These are phyloP conservation scores for Oligia latruncula DNA, from an alignment of 2,888 invertebrate genomes.

Conservation along the genomic window DNA sequence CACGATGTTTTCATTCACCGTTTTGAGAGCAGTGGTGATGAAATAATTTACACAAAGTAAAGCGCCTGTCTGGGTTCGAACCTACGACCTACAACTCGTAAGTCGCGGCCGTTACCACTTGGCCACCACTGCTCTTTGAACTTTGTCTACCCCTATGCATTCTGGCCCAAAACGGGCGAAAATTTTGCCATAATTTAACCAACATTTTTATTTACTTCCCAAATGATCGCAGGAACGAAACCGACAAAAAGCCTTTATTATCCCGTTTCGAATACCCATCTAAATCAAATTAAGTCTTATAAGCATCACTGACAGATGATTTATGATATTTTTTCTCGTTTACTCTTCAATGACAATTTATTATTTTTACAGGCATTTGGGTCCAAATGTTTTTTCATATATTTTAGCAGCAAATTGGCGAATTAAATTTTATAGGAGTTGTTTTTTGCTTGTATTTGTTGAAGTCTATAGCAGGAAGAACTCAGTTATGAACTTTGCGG, in stretches of 20 bases:
- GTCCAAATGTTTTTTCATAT: conserved; percentile 38
- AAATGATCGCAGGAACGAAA: conserved; percentile 29
- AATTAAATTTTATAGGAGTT: neutral
- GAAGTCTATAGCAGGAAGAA: neutral
- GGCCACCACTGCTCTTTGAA: too few species aligned
- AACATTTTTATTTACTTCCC: conserved; percentile 27
- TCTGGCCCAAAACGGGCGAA: fast-evolving
- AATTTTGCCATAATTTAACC: neutral
- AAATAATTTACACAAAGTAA: too few species aligned
- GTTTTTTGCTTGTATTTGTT: conserved; percentile 17
- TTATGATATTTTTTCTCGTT: conserved; percentile 63
- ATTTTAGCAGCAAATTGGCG: conserved; percentile 36
- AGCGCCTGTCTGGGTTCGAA: too few species aligned
- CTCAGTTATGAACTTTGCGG: neutral
- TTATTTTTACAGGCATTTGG: conserved; percentile 50
- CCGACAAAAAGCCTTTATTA: conserved; percentile 42
- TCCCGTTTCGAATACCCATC: conserved; percentile 58
- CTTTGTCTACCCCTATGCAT: neutral
- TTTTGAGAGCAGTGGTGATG: too few species aligned
- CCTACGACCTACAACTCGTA: too few species aligned
- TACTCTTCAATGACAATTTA: conserved; percentile 61
- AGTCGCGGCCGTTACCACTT: too few species aligned
- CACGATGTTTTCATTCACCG: too few species aligned
- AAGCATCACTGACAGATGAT: conserved; percentile 63
- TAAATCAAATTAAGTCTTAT: conserved; percentile 68